Evolutionary conservation across 1,140 invertebrate species (phyloP), one percentile per base, ranked within the genome.

Genomic region (Trachymyrmex septentrionalis): DNA sequence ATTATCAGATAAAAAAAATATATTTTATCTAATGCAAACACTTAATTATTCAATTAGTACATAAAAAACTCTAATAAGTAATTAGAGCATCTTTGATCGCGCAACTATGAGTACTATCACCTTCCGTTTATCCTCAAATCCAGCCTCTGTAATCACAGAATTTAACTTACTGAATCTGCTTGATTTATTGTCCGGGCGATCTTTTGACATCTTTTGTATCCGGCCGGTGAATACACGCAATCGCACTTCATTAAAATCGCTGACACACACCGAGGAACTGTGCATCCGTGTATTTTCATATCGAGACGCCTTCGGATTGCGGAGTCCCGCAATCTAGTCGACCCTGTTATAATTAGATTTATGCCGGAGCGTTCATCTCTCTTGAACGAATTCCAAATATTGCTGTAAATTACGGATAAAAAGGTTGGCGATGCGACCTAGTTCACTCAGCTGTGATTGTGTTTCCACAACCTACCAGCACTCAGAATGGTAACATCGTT

Each of bases 371-470:
- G 50, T 75, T 85, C 86, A 80, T 87, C 61, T 85, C 75, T 48
- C 59, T 90, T 85, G 76, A 90, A 90, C 81, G 81, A 87, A 90
- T 86, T 87, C 78, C 86, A 90, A 90, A 90, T 90, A 90, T 87
- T 77, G 64, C 76, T 76, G 63, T 88, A 55, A 90, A 88, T 87
- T 89, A 87, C 75, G 67, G 57, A 73, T 67, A 71, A 87, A 90
- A 87, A 87, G 63, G 80, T 69, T 53, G 87, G 76, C 84, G 57
- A 24, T 64, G 67, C 85, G 88, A 90, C 85, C 88, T 30, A 81
- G 38, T 90, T 90, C 59, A 27, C 44, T 69, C 72, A 30, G 53
- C 72, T 66, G 63, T 76, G 88, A 89, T 87, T 89, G 66, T 75
- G 78, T 78, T 73, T 63, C 55, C 34, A 71, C 48, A 71, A 69